Evolutionary conservation across 2,113 vertebrate genomes (phyloP).

Genomic region (Spea bombifrons): DNA sequence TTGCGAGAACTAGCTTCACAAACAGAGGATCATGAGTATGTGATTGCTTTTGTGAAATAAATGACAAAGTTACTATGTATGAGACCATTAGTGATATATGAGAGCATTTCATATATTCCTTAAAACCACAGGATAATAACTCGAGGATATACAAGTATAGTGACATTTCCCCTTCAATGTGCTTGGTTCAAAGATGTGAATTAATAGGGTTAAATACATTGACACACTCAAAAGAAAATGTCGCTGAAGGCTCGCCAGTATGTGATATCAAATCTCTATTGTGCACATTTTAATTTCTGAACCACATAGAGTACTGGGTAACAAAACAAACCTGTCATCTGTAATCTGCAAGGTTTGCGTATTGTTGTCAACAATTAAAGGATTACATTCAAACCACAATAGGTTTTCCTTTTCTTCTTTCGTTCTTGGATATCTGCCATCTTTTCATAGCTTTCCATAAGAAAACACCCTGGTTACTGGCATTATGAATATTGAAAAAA

Average conservation of each 20-base stretch:
- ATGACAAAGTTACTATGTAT: too few species aligned
- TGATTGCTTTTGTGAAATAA: too few species aligned
- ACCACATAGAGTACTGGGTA: not conserved
- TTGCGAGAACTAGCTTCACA: too few species aligned
- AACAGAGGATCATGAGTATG: too few species aligned
- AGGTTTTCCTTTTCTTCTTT: not conserved
- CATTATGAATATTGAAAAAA: too few species aligned
- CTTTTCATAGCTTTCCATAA: too few species aligned
- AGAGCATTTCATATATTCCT: too few species aligned
- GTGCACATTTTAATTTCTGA: slow-evolving; percentile 4
- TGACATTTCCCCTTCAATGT: too few species aligned
- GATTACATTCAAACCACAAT: slow-evolving; percentile 11
- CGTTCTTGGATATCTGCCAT: not conserved
- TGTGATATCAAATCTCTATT: slow-evolving; percentile 1
- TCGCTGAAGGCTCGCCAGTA: not conserved
- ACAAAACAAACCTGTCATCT: not conserved
- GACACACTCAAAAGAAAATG: slow-evolving; percentile 6
- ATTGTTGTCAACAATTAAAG: slow-evolving; percentile 1
- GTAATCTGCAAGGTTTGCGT: slow-evolving; percentile 2
- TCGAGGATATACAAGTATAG: too few species aligned
- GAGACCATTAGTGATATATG: too few species aligned
- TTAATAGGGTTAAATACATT: not conserved
- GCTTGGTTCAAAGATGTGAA: too few species aligned
- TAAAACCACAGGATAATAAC: too few species aligned
- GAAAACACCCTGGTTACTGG: not conserved